Conservation (phyloP, 2,113 vertebrate genomes). For the Pteropus alecto region DNA sequence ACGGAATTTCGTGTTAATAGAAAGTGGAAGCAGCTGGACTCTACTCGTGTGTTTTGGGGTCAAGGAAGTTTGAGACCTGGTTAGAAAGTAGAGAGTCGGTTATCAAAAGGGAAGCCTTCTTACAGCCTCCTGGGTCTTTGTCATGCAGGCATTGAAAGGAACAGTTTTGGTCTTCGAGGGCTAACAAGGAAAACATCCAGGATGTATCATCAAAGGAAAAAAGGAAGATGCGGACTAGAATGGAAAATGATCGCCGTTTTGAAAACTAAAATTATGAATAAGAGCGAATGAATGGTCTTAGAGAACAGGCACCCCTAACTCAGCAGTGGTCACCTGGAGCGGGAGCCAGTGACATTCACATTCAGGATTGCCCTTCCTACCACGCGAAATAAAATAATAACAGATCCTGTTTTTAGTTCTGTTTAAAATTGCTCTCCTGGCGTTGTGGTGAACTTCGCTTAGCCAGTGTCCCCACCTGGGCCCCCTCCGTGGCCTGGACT, state of each 20-base stretch:
- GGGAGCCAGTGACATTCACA: not conserved
- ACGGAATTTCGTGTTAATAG: not conserved
- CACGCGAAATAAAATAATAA: not conserved
- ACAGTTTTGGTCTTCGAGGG: not conserved
- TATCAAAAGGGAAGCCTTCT: not conserved
- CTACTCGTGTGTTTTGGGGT: not conserved
- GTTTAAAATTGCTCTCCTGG: not conserved
- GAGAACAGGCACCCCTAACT: not conserved
- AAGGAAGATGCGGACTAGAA: not conserved
- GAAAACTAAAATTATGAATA: not conserved
- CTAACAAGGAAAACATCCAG: not conserved
- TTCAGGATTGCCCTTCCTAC: not conserved
- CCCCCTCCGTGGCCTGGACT: not conserved
- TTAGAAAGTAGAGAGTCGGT: not conserved
- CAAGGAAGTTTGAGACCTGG: not conserved
- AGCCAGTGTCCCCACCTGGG: constrained; percentile 23
- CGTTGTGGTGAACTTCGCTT: not conserved
- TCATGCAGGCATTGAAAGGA: rapidly evolving
- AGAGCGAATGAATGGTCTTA: not conserved
- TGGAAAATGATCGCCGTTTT: no score
- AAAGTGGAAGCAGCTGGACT: not conserved
- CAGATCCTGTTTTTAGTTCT: no score
- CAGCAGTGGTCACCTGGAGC: no score
- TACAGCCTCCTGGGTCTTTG: not conserved
- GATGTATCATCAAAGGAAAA: no score